Base-by-base conservation (phyloP, 2,113 vertebrate genomes). In the Cynoglossus semilaevis region DNA sequence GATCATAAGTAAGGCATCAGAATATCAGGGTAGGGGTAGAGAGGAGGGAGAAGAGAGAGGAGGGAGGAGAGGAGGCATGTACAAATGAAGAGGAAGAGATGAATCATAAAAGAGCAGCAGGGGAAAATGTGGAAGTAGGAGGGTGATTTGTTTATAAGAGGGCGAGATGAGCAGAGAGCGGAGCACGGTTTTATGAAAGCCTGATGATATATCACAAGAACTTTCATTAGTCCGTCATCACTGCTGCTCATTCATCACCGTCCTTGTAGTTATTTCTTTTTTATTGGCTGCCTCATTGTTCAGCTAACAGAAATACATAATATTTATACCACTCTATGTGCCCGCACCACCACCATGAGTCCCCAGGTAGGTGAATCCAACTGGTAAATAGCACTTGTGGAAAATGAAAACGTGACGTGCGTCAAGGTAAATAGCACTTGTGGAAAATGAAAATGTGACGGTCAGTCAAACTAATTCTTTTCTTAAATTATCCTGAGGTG, bases 131-230 rank as follows among this genome's bases (percentile, higher is more conserved):
- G 46, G 54, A 70, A 58, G 61, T 42, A 70, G 46, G 53, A 58
- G 10, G 29, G 34, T 72, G 65, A 86, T 75, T 45, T 54, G 65
- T 79, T 75, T 64, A 66, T 43, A 54, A 43, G 50, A 17, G 42
- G 36, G 40, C 9, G 43, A 41, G 42, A 46, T 22, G 67, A 51
- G 57, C 9, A 9, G 2, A 37, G 67, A 51, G 57, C 9, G 11
- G 1, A 37, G 57, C 44, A 55, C 51, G 37, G 65, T 49, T 55
- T 74, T 79, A 67, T 80, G 74, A 61, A 37, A 72, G 51, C 38
- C 37, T 40, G 38, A 63, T 65, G 50, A 74, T 52, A 15, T 17
- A 76, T 63, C 44, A 36, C 49, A 15, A 48, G 56, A 74, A 15
- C 46, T 51, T 67, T 53, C 22, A 51, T 37, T n/a, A 36, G 48